Evolutionary conservation across 2,113 vertebrate genomes (phyloP), one percentile per base, ranked within the genome.

Genomic region (Mesembrinibis cayennensis): DNA sequence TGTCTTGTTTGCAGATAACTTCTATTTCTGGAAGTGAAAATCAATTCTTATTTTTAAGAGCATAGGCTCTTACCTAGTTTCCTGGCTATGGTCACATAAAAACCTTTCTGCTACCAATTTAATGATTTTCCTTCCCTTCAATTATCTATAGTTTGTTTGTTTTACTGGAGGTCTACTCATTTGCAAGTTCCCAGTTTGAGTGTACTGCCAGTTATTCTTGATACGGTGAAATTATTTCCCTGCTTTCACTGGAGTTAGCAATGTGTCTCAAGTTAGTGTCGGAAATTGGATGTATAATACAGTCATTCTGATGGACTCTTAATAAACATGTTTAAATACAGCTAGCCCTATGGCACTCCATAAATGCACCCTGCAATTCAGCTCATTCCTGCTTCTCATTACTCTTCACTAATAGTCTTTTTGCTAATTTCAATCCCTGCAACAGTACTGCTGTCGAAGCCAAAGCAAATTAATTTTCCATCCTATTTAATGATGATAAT

Each of bases 391-490:
- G 5, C 83, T 95, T 90, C 66, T 92, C 62, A 34, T 74, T 92
- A 53, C 58, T 77, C 23, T 95, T 88, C 69, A 34, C 38, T 93
- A 67, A 67, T 32, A 76, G 66, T 65, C 56, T 72, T 93, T 82
- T 86, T 58, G 29, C 66, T 76, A 29, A 20, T 96, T 95, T 94
- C 62, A 78, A 2, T 93, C 20, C 25, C 20, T 69, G 56, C 42
- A 55, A 76, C 44, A 83, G 72, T 62, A 72, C 42, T 95, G 58
- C 66, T 94, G 0, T 90, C 7, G 3, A 79, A 93, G 53, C 62
- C 87, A 94, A 82, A 27, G 84, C 91, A 94, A 93, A 97, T 95
- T 92, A 87, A 93, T 97, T 95, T 95, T 89, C 74, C 76, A 66
- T 87, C 70, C 61, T 83, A 73, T 77, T 89, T 94, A 95, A 91